Evolutionary conservation across 1,140 invertebrate genomes (phyloP).

Genomic region (Drosophila nebulosa): DNA sequence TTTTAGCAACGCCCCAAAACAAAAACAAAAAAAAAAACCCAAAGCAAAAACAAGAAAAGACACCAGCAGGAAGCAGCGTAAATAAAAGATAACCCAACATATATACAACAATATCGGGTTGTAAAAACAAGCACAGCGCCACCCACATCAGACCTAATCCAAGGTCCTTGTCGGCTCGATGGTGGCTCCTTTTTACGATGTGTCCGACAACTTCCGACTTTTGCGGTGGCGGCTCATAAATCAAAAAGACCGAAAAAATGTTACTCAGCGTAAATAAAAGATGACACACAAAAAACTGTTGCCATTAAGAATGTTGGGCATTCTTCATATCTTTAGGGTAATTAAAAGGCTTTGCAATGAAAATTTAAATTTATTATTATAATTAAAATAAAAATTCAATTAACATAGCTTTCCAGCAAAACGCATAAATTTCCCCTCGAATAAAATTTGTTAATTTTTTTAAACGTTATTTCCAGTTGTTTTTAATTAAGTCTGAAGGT

Average conservation of each 20-base stretch:
- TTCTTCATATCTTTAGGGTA: not conserved
- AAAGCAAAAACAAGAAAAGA: conserved; percentile 8
- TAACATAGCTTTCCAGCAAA: not conserved
- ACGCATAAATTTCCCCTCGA: no score
- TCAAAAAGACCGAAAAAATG: conserved; percentile 51
- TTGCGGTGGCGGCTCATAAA: conserved; percentile 54
- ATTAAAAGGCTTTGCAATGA: not conserved
- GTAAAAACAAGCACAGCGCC: conserved; percentile 20
- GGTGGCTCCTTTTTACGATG: conserved; percentile 12
- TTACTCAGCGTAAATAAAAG: conserved; percentile 1
- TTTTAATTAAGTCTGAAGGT: no score
- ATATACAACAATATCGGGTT: conserved; percentile 17
- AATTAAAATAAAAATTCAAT: not conserved
- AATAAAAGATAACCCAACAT: conserved; percentile 20
- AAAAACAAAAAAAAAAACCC: no score
- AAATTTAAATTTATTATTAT: not conserved
- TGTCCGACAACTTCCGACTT: conserved; percentile 49
- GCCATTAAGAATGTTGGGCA: not conserved
- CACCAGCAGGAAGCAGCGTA: not conserved
- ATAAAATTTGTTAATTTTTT: no score
- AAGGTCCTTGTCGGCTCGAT: conserved; percentile 4
- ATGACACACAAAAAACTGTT: not conserved
- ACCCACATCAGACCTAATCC: not conserved
- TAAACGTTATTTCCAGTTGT: no score
- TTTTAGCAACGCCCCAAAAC: conserved; percentile 34